These are phyloP conservation scores for Peucedramus taeniatus DNA, from an alignment of 2,113 vertebrate species.

Conservation along the genomic window DNA sequence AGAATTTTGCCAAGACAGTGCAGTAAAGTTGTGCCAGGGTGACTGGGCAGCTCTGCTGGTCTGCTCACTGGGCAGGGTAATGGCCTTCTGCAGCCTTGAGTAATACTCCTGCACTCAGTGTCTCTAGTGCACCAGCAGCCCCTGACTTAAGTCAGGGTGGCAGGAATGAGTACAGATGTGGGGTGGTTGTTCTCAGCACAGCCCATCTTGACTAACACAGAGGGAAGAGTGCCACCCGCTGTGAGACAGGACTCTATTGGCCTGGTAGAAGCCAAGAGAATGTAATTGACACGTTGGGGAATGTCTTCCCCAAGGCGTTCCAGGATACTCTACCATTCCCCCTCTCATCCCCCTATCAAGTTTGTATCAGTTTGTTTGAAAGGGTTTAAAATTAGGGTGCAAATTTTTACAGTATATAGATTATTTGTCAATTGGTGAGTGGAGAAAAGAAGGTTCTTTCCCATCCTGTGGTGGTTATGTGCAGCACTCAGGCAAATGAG, in stretches of 20 bases:
- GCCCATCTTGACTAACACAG: background rate
- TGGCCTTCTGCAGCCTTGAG: background rate
- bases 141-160: background rate
- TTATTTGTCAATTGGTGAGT: background rate
- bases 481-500: background rate
- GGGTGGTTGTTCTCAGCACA: background rate
- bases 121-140: background rate
- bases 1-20: background rate
- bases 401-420: background rate
- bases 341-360: background rate
- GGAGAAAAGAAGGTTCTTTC: background rate
- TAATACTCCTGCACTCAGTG: too few species aligned
- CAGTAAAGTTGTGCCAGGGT: background rate
- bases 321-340: background rate
- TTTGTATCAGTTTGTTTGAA: too few species aligned
- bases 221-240: background rate
- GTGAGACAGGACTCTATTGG: background rate
- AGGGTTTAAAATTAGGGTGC: too few species aligned
- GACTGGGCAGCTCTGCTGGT: accelerated
- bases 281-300: background rate
- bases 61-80: background rate
- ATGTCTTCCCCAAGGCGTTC: background rate
- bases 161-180: background rate
- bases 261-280: background rate
- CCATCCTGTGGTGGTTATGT: background rate